A percentile compares a stretch with the other conserved stretches of the same genome.
Conservation (phyloP, 1,140 invertebrate species). For the Musca domestica region DNA sequence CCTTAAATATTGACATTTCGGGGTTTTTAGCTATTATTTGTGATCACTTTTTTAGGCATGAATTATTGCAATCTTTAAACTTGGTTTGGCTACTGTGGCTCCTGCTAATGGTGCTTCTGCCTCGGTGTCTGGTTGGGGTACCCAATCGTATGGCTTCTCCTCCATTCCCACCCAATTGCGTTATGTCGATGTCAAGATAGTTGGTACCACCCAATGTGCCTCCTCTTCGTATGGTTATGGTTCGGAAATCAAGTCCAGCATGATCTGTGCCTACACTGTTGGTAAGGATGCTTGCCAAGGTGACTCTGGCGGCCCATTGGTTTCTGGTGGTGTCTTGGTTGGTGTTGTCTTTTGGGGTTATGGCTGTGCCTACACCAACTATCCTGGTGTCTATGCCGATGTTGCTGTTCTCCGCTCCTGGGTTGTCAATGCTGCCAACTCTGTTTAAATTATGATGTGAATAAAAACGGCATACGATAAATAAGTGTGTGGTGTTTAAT, state of each 20-base stretch:
- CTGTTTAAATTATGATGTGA: conserved; percentile 19
- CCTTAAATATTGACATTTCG: too few relatives aligned
- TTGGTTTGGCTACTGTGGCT: conserved; percentile 40
- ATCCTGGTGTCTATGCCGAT: conserved; percentile 65
- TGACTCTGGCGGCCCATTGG: conserved; percentile 57
- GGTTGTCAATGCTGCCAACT: conserved; percentile 30
- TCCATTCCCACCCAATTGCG: conserved; percentile 31
- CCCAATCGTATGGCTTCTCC: conserved; percentile 31
- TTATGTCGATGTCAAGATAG: conserved; percentile 36
- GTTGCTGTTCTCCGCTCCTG: conserved; percentile 47
- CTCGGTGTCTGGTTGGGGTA: conserved; percentile 56
- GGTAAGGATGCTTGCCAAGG: conserved; percentile 42
- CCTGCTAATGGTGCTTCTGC: conserved; percentile 37
- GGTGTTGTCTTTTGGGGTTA: conserved; percentile 67
- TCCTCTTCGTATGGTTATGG: conserved; percentile 38
- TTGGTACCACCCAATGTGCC: conserved; percentile 27
- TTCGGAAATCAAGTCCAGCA: conserved; percentile 32
- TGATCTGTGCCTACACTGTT: conserved; percentile 53
- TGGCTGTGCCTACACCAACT: conserved; percentile 34
- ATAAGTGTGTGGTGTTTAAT: too few relatives aligned
- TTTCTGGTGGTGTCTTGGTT: conserved; percentile 39
- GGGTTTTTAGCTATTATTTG: too few relatives aligned
- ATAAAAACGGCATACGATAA: too few relatives aligned
- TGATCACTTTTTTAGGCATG: too few relatives aligned
- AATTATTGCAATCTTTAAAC: too few relatives aligned